Percentiles rank a stretch among this genome's conserved stretches.
Conservation (phyloP, 2,113 vertebrate species). For the Dasypus novemcinctus region DNA sequence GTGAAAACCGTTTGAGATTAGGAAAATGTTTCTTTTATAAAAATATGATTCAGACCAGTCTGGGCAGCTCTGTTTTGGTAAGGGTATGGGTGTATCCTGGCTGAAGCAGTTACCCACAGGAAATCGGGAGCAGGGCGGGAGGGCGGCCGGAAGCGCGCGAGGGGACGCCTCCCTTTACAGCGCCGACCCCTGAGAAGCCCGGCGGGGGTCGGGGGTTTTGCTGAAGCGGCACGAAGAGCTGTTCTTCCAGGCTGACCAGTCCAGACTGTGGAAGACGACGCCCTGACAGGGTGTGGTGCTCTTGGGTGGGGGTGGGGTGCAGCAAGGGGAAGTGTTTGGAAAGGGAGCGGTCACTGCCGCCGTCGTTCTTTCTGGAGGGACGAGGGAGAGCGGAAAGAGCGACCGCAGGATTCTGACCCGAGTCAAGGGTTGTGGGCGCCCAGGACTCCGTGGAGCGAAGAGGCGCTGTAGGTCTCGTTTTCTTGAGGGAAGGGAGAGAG, state of each 20-base stretch:
- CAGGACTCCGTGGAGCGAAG: neutral
- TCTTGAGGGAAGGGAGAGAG: neutral
- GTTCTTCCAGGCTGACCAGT: too few species aligned
- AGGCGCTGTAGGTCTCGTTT: neutral
- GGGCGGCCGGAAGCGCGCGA: neutral
- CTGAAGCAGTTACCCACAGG: neutral
- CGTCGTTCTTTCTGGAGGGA: neutral
- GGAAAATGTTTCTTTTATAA: neutral
- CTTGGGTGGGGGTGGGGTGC: neutral
- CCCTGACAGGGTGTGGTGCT: rapidly evolving
- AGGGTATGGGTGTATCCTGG: neutral
- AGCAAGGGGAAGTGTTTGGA: neutral
- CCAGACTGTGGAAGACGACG: neutral
- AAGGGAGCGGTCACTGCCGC: neutral
- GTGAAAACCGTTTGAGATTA: neutral
- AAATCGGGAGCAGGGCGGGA: neutral
- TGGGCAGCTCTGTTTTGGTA: neutral
- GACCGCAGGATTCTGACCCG: neutral
- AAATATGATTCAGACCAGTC: neutral
- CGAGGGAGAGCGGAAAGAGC: neutral
- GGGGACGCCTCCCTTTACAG: neutral
- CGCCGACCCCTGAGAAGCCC: neutral
- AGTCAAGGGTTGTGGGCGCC: neutral
- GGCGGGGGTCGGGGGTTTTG: neutral
- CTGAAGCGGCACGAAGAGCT: neutral